Evolutionary conservation across 2,797 vertebrate species (phyloP).

Genomic region (Arrhamphus sclerolepis): DNA sequence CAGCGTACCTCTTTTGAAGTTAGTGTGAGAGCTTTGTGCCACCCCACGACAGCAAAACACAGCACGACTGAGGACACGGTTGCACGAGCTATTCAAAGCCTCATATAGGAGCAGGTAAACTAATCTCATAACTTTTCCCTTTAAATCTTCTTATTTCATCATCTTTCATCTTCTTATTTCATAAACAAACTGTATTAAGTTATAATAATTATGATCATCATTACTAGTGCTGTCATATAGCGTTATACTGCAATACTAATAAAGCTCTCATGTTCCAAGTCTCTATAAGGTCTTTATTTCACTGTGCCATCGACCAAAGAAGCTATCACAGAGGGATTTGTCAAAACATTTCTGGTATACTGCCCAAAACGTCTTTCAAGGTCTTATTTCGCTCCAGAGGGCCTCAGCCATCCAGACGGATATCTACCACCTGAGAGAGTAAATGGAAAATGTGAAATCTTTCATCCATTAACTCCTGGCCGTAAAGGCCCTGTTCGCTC

Average conservation of each 20-base stretch:
- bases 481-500: neutral
- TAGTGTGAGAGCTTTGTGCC: too few relatives aligned
- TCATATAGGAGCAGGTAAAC: too few relatives aligned
- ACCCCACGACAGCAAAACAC: too few relatives aligned
- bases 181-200: neutral
- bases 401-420: neutral
- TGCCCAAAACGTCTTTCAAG: neutral
- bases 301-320: neutral
- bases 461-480: neutral
- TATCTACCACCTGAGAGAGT: neutral
- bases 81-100: too few relatives aligned
- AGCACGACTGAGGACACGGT: too few relatives aligned
- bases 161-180: too few relatives aligned
- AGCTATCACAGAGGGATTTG: constrained; percentile 2
- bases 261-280: neutral
- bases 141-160: too few relatives aligned
- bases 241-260: neutral
- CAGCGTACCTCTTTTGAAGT: too few relatives aligned
- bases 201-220: neutral
- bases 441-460: neutral
- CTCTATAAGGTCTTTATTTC: neutral
- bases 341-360: constrained; percentile 1
- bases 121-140: too few relatives aligned
- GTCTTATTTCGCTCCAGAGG: neutral
- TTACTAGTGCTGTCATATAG: too few relatives aligned